Percentiles rank a stretch among this genome's conserved stretches.
These are phyloP conservation scores for Drosophila setosimentum DNA, from an alignment of 2,888 invertebrate genomes.

Conservation along the genomic window DNA sequence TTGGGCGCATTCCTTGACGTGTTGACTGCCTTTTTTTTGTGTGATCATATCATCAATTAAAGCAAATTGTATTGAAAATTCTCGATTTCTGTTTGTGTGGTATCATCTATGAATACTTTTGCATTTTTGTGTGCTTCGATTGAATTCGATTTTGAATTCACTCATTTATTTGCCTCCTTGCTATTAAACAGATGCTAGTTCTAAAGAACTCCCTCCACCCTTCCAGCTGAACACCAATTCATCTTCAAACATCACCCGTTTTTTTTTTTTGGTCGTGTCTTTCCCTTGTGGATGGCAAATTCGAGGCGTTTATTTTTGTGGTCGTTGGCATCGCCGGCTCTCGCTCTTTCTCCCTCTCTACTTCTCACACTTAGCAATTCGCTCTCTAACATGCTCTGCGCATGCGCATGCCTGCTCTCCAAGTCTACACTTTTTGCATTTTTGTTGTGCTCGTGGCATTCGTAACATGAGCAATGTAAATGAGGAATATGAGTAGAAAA, in stretches of 20 bases:
- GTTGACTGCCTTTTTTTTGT: slow-evolving; percentile 46
- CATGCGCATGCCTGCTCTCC: slow-evolving; percentile 58
- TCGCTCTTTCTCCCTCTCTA: slow-evolving; percentile 15
- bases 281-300: slow-evolving; percentile 57
- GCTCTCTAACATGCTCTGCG: background rate
- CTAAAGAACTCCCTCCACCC: slow-evolving; percentile 3
- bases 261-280: slow-evolving; percentile 15
- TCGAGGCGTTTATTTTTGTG: slow-evolving; percentile 57
- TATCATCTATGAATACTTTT: slow-evolving; percentile 27
- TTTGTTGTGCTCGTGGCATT: slow-evolving; percentile 74
- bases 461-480: slow-evolving; percentile 60
- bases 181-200: slow-evolving; percentile 72
- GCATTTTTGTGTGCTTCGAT: slow-evolving; percentile 11
- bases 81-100: slow-evolving; percentile 44
- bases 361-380: slow-evolving; percentile 9
- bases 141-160: slow-evolving; percentile 23
- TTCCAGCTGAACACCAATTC: background rate
- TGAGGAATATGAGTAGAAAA: background rate
- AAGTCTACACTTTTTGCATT: slow-evolving; percentile 61
- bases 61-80: slow-evolving; percentile 64
- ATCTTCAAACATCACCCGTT: slow-evolving; percentile 3
- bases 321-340: slow-evolving; percentile 60
- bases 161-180: slow-evolving; percentile 46
- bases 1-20: slow-evolving; percentile 58
- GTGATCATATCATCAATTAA: slow-evolving; percentile 65